These are phyloP conservation scores for Pygoscelis antarcticus DNA, from an alignment of 2,113 vertebrate genomes.

Conservation along the genomic window DNA sequence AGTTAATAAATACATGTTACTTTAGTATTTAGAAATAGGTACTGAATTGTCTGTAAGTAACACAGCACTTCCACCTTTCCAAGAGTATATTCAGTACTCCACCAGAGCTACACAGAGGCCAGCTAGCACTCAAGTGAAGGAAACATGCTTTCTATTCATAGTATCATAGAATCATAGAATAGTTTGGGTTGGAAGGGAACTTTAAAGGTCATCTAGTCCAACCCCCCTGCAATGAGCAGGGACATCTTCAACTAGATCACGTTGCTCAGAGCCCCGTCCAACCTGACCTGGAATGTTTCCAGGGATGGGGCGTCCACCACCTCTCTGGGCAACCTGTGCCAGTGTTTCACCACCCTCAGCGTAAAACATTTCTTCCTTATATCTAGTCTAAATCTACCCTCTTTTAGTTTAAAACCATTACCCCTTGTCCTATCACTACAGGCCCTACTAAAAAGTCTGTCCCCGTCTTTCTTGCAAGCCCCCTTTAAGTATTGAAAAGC, in stretches of 20 bases:
- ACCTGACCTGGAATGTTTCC: not conserved
- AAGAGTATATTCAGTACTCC: not conserved
- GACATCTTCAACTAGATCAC: not conserved
- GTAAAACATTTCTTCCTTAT: not conserved
- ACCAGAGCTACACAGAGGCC: not conserved
- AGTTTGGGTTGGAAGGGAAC: not conserved
- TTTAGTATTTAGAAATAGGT: not conserved
- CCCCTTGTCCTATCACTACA: not conserved
- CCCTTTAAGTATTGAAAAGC: not conserved
- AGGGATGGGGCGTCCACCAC: not conserved
- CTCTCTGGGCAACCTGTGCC: not conserved
- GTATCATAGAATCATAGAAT: not conserved
- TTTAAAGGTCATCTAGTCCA: not conserved
- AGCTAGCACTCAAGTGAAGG: not conserved
- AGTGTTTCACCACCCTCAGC: not conserved
- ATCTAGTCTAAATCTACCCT: not conserved
- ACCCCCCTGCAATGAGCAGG: fast-evolving
- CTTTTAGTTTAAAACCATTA: not conserved
- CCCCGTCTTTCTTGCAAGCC: not conserved
- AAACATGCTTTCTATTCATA: not conserved
- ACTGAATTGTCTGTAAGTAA: not conserved
- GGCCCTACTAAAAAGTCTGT: not conserved
- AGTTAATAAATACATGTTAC: not conserved
- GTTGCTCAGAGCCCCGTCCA: not conserved
- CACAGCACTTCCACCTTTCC: not conserved